Conservation (phyloP, 1,140 invertebrate genomes). For the Oedothorax gibbosus region DNA sequence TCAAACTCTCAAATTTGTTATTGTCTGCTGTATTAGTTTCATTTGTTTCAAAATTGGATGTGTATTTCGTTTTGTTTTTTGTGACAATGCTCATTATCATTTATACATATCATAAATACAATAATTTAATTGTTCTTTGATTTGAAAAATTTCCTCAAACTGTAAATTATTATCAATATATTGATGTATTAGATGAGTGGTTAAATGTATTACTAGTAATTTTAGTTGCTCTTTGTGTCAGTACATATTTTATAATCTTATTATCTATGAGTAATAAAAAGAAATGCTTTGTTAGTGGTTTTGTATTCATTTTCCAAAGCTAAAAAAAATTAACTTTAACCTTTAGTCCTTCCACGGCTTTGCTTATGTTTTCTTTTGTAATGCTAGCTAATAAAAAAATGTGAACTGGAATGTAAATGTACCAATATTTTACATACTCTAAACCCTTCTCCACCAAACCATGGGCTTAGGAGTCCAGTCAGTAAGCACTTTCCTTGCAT, state of each 20-base stretch:
- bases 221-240: constrained; percentile 35
- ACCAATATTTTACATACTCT: too few species aligned
- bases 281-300: constrained; percentile 21
- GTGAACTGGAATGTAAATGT: too few species aligned
- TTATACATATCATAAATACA: constrained; percentile 18
- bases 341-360: not conserved
- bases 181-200: constrained; percentile 8
- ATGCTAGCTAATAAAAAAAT: too few species aligned
- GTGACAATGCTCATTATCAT: constrained; percentile 1
- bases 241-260: constrained; percentile 27
- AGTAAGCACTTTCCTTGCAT: too few species aligned
- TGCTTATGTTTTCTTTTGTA: too few species aligned
- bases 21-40: not conserved
- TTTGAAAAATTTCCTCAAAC: not conserved
- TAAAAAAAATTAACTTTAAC: not conserved
- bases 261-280: constrained; percentile 25
- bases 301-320: not conserved
- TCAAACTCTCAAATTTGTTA: not conserved
- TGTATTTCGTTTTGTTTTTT: not conserved
- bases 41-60: not conserved
- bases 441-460: too few species aligned
- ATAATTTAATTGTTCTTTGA: not conserved
- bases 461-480: too few species aligned
- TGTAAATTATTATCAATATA: not conserved
- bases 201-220: constrained; percentile 17